Evolutionary conservation across 2,888 invertebrate species (phyloP), one percentile per base, ranked within the genome.

Genomic region (Dolomedes plantarius): DNA sequence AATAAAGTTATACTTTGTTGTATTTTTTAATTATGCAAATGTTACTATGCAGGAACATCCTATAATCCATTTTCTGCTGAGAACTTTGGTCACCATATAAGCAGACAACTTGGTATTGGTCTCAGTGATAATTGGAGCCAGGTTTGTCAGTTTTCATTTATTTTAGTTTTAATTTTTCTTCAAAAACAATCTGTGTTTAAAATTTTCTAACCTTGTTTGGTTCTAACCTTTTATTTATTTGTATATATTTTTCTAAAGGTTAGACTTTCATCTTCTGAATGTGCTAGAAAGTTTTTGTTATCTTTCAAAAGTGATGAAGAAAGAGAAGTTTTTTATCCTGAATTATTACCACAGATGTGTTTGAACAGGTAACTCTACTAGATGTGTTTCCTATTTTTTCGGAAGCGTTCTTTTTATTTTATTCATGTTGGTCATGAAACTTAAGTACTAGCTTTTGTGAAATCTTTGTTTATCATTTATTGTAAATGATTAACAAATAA

Each of bases 61-160:
- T 65, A 74, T 27, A 88, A 87, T 36, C 86, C 83, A 7, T 88
- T 88, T 69, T 39, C 79, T 68, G 69, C 82, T 64, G 81, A 88
- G 31, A 39, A 81, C 64, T 91, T 91, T 90, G 93, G 93, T 11
- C 91, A 91, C 73, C 91, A 92, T 86, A 91, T 93, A 87, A 90
- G 92, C 77, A 89, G 91, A 64, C 91, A 92, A 83, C 90, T 93
- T 16, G 91, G 91, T 9, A 87, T 89, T 67, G 93, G 93, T 9
- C 90, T 93, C 72, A 91, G 92, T 29, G 93, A 93, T 88, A 93
- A 93, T 89, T 93, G 93, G 93, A 93, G 93, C 90, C 92, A 92
- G 89, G 91, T 91, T 73, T 16, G 19, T 64, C 28, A 39, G 39
- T 29, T 27, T 64, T 36, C 7, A 36, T 36, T 5, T 36, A 7